Percentiles rank a stretch among this genome's conserved stretches.
Evolutionary conservation across 2,888 invertebrate species (phyloP).

Genomic region (Parapristionchus giblindavisi): DNA sequence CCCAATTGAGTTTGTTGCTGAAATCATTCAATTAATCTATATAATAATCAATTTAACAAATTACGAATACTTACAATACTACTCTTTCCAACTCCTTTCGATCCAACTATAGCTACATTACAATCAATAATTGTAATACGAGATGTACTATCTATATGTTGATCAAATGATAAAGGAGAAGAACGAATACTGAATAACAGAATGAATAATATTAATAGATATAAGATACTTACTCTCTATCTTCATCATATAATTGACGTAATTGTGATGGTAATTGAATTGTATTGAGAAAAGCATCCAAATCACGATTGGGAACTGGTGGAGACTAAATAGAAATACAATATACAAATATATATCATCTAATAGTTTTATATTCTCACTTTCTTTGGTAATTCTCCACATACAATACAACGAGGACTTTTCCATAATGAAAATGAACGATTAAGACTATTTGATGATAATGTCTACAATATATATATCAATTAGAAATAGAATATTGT

Average conservation of each 20-base stretch:
- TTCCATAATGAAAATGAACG: neutral
- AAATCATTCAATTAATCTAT: too few relatives aligned
- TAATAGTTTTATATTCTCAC: slow-evolving; percentile 10
- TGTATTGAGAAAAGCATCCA: slow-evolving; percentile 16
- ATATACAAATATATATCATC: neutral
- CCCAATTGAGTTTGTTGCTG: slow-evolving; percentile 22
- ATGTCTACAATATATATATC: neutral
- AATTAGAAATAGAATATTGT: neutral
- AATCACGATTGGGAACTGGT: slow-evolving; percentile 23
- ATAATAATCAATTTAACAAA: neutral
- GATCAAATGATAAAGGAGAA: neutral
- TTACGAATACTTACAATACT: neutral
- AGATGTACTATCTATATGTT: neutral
- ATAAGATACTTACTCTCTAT: too few relatives aligned
- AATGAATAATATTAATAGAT: too few relatives aligned
- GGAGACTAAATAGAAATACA: neutral
- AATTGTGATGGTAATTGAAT: neutral
- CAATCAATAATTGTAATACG: slow-evolving; percentile 16
- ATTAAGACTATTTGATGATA: neutral
- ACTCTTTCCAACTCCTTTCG: slow-evolving; percentile 33
- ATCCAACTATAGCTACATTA: slow-evolving; percentile 17
- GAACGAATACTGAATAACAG: too few relatives aligned
- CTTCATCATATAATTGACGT: neutral
- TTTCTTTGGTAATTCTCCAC: slow-evolving; percentile 33
- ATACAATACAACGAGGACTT: slow-evolving; percentile 28